These are phyloP conservation scores for Trichomycterus rosablanca DNA, from an alignment of 2,113 vertebrate genomes.

Conservation along the genomic window DNA sequence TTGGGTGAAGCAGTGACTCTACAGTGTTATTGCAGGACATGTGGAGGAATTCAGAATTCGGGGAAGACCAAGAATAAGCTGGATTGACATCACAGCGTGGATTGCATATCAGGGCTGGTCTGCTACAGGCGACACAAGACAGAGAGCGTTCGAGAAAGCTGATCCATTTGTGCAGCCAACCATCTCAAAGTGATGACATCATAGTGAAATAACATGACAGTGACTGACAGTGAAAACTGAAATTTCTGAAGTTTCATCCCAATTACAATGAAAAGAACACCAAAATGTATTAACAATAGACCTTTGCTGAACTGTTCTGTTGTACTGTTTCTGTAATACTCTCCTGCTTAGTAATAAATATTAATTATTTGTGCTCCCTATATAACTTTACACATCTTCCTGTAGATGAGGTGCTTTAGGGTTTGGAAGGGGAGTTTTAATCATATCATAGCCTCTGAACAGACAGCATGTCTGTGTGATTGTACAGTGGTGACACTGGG, in stretches of 20 bases:
- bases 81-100: too few relatives aligned
- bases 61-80: too few relatives aligned
- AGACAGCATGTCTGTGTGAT: constrained; percentile 1
- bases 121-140: too few relatives aligned
- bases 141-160: too few relatives aligned
- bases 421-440: constrained; percentile 1
- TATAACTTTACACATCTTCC: constrained; percentile 18
- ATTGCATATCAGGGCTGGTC: too few relatives aligned
- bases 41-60: too few relatives aligned
- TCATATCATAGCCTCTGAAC: neutral
- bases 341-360: constrained; percentile 42
- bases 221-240: too few relatives aligned
- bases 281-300: constrained; percentile 19
- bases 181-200: too few relatives aligned
- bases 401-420: neutral
- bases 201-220: too few relatives aligned
- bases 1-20: neutral
- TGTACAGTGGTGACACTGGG: too few relatives aligned
- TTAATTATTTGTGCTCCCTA: constrained; percentile 34
- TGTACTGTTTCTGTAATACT: constrained; percentile 35
- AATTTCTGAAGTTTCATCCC: neutral
- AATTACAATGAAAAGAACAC: constrained; percentile 16
- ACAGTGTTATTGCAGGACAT: too few relatives aligned
- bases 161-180: too few relatives aligned
- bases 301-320: constrained; percentile 29